Evolutionary conservation across 2,888 invertebrate genomes (phyloP).

Genomic region (Eurytoma californica): DNA sequence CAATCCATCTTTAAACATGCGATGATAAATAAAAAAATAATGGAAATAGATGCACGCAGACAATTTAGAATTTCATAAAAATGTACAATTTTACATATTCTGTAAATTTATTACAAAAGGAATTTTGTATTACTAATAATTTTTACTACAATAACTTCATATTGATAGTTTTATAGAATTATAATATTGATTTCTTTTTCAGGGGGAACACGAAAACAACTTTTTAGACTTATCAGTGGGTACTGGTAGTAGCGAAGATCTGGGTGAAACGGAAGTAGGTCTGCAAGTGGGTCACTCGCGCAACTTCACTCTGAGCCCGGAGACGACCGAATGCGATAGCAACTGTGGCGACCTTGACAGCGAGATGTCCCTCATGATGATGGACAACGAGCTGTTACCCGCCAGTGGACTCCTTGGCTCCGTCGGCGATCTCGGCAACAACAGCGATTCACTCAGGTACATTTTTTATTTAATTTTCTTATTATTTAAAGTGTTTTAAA

Average conservation of each 20-base stretch:
- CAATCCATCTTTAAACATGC: too few species aligned
- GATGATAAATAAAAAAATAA: too few species aligned
- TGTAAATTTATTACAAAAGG: too few species aligned
- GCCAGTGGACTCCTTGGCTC: slow-evolving; percentile 72
- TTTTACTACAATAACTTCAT: too few species aligned
- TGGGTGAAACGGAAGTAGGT: slow-evolving; percentile 81
- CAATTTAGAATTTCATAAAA: too few species aligned
- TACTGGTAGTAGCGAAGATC: slow-evolving; percentile 80
- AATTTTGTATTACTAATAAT: too few species aligned
- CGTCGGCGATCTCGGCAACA: slow-evolving; percentile 78
- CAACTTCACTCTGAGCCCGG: slow-evolving; percentile 93
- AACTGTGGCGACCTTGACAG: slow-evolving; percentile 91
- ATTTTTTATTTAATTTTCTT: not conserved
- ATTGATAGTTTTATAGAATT: too few species aligned
- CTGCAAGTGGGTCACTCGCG: slow-evolving; percentile 83
- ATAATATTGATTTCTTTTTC: slow-evolving; percentile 50
- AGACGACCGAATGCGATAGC: slow-evolving; percentile 94
- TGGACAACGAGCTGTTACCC: slow-evolving; percentile 80
- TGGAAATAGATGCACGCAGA: too few species aligned
- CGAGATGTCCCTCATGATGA: slow-evolving; percentile 86
- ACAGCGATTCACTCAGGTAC: slow-evolving; percentile 79
- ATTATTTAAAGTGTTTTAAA: not conserved
- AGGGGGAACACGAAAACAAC: slow-evolving; percentile 79
- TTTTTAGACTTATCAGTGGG: slow-evolving; percentile 80
- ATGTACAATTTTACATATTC: too few species aligned